These are phyloP conservation scores for Xenentodon cancila DNA, from an alignment of 2,797 vertebrate genomes.

Conservation along the genomic window DNA sequence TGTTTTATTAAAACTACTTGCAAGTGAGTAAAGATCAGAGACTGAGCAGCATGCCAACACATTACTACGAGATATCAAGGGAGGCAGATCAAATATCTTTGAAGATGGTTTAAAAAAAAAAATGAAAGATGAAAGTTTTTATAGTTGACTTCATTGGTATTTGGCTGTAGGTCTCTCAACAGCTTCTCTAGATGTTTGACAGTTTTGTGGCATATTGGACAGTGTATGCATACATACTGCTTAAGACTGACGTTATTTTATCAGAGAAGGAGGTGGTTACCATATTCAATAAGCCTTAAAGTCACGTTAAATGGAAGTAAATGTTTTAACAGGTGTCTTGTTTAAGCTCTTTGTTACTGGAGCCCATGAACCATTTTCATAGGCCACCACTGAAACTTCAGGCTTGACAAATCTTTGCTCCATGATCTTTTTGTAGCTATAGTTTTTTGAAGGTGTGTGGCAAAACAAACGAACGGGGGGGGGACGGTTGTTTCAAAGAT, in stretches of 20 bases:
- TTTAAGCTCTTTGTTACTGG: no score
- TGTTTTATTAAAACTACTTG: conserved; percentile 78
- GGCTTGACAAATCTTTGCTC: background rate
- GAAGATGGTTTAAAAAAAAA: conserved; percentile 65
- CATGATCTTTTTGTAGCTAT: background rate
- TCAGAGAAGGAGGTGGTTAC: conserved; percentile 14
- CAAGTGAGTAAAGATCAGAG: conserved; percentile 75
- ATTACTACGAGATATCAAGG: conserved; percentile 69
- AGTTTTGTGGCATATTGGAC: conserved; percentile 32
- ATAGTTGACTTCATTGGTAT: conserved; percentile 66
- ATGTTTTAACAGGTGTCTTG: conserved; percentile 8
- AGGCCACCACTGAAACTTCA: background rate
- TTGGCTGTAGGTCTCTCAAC: conserved; percentile 59
- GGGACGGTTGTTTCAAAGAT: no score
- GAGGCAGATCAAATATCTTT: conserved; percentile 80
- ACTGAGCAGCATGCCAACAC: conserved; percentile 70
- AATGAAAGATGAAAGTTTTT: conserved; percentile 71
- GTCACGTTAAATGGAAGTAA: conserved; percentile 18
- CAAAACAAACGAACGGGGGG: no score
- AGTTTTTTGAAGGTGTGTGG: conserved; percentile 4
- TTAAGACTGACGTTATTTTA: conserved; percentile 37
- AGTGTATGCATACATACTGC: conserved; percentile 27
- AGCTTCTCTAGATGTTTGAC: conserved; percentile 35
- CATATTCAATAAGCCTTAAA: conserved; percentile 20
- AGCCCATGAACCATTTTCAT: conserved; percentile 15